Conservation (phyloP, 2,888 invertebrate species). For the Clivina fossor region DNA sequence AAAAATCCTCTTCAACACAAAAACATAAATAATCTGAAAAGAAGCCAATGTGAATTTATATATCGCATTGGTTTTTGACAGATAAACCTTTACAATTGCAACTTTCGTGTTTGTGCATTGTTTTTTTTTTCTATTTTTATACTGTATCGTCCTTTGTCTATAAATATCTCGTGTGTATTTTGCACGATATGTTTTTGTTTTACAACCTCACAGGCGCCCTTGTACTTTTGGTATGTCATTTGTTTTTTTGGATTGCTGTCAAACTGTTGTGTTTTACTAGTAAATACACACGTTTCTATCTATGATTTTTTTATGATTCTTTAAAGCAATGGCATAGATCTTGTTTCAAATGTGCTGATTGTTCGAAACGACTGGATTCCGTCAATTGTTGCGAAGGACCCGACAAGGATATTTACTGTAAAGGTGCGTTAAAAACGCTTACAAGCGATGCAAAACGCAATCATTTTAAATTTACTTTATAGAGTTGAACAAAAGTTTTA, state of each 20-base stretch:
- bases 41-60: slow-evolving; percentile 6
- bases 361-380: slow-evolving; percentile 86
- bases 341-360: slow-evolving; percentile 91
- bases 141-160: neutral
- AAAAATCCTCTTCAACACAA: slow-evolving; percentile 6
- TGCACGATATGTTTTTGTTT: slow-evolving; percentile 19
- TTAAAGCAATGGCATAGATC: slow-evolving; percentile 88
- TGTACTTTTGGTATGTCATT: neutral
- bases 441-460: too few relatives aligned
- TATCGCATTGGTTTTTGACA: slow-evolving; percentile 12
- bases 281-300: too few relatives aligned
- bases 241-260: neutral
- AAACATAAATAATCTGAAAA: slow-evolving; percentile 5
- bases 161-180: slow-evolving; percentile 5
- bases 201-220: neutral
- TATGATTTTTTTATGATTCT: slow-evolving; percentile 52
- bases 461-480: too few relatives aligned
- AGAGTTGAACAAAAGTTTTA: too few relatives aligned
- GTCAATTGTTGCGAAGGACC: slow-evolving; percentile 91
- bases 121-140: slow-evolving; percentile 9
- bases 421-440: slow-evolving; percentile 66
- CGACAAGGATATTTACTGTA: slow-evolving; percentile 95
- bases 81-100: neutral
- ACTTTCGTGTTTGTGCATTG: slow-evolving; percentile 31
- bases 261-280: too few relatives aligned